Percentiles rank a stretch among this genome's conserved stretches.
These are phyloP conservation scores for Hyles lineata DNA, from an alignment of 2,888 invertebrate species.

Conservation along the genomic window DNA sequence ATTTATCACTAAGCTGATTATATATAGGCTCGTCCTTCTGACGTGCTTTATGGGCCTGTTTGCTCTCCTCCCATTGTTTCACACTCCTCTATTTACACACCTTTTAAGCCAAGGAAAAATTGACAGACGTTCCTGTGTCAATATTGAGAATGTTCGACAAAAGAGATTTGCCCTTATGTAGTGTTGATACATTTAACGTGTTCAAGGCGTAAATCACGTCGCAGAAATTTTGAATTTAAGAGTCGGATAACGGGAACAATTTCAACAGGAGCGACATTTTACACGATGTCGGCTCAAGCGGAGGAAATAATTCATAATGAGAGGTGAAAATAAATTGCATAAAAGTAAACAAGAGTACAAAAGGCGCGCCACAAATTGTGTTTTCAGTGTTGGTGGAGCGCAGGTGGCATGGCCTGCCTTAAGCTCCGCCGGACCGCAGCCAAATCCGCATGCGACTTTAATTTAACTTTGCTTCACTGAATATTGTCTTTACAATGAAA, in stretches of 20 bases:
- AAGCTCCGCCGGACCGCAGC: conserved; percentile 69
- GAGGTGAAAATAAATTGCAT: conserved; percentile 69
- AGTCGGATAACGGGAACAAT: conserved; percentile 1
- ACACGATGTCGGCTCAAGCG: conserved; percentile 12
- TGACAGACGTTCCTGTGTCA: conserved; percentile 34
- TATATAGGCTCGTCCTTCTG: conserved; percentile 80
- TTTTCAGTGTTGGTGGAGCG: conserved; percentile 68
- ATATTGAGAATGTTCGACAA: conserved; percentile 8
- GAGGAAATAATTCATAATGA: conserved; percentile 35
- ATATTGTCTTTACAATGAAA: conserved; percentile 75
- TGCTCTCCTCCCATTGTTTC: conserved; percentile 72
- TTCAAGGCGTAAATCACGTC: not conserved
- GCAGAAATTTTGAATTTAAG: not conserved
- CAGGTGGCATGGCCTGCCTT: conserved; percentile 73
- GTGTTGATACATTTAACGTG: not conserved
- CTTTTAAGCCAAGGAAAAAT: conserved; percentile 63
- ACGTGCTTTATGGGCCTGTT: conserved; percentile 82
- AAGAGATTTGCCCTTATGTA: not conserved
- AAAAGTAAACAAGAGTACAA: conserved; percentile 73
- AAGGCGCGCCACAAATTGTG: conserved; percentile 76
- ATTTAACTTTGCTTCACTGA: conserved; percentile 81
- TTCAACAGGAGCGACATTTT: not conserved
- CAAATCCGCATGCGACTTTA: conserved; percentile 80
- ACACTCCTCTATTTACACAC: conserved; percentile 74
- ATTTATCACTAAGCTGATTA: conserved; percentile 85